Evolutionary conservation across 2,888 invertebrate genomes (phyloP), one percentile per base, ranked within the genome.

Genomic region (Drosophila fulvimacula): DNA sequence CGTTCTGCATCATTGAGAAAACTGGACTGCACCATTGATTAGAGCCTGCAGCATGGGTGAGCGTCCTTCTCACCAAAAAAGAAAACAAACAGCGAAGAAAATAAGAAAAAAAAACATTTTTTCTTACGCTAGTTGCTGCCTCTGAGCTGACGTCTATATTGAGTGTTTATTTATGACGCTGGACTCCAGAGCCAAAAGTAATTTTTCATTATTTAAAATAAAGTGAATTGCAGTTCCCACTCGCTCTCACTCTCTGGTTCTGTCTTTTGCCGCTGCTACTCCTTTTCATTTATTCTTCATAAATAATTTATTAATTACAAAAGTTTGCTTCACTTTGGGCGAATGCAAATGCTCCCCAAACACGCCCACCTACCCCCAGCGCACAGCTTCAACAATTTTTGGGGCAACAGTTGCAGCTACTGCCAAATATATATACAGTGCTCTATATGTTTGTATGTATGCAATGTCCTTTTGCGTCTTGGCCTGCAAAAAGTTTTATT

Each of bases 281-380:
- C 51, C 81, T 78, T 81, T 83, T 81, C 86, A 82, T 81, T 85
- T 82, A 79, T 76, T 76, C 82, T 86, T 86, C 79, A 85, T 85
- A 85, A 85, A 85, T 85, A 86, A 85, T 86, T 85, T 85, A 85
- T 85, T 85, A 85, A 85, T 85, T 85, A 84, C 81, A 85, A 85
- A 85, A 85, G 82, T 85, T 85, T 84, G 65, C 62, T 74, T 66
- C 76, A 80, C 83, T 79, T 76, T 60, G 69, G 73, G 72, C 74
- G 76, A 67, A 84, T 82, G 83, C 86, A 84, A 84, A 84, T 81
- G 72, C 76, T 51, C 55, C 58, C 51, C 46, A 56, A 34, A 53
- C 56, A 15, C 51, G 72, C 39, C 56, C 53, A 24, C 5, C 46
- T 5, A 42, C 30, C 9, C 27, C 52, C 30, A 48, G 32, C 36